These are phyloP conservation scores for Melanitta fusca DNA, from an alignment of 2,797 vertebrate genomes.

Conservation along the genomic window DNA sequence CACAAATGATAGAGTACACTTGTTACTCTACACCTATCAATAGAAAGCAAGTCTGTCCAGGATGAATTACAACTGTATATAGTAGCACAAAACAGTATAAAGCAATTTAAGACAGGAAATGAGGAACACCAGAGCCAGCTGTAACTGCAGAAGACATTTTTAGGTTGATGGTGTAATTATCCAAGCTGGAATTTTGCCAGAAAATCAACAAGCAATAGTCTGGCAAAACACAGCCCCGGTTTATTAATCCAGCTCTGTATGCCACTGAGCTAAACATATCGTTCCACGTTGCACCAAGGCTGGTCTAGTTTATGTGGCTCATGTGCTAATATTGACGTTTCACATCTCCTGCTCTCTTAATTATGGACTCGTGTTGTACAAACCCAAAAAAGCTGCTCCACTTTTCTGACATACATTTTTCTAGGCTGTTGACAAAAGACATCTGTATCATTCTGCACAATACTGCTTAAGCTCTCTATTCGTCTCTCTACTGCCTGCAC, in stretches of 20 bases:
- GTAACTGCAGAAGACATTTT: not conserved
- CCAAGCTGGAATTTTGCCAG: constrained; percentile 29
- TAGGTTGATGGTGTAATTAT: constrained; percentile 16
- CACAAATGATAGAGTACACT: not conserved
- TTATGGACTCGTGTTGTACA: not conserved
- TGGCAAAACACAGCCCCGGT: constrained; percentile 15
- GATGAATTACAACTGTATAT: not conserved
- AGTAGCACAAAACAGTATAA: accelerated
- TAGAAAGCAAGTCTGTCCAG: not conserved
- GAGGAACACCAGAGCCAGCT: not conserved
- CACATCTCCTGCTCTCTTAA: not conserved
- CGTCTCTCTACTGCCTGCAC: not conserved
- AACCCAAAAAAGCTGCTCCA: not conserved
- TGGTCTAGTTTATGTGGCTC: not conserved
- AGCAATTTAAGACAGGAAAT: not conserved
- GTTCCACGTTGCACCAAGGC: not conserved
- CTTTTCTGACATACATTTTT: constrained; percentile 7
- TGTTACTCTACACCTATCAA: not conserved
- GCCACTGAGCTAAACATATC: constrained; percentile 8
- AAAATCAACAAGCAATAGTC: not conserved
- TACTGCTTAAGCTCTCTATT: not conserved
- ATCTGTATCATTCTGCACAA: not conserved
- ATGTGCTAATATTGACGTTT: not conserved
- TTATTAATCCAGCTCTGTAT: constrained; percentile 44
- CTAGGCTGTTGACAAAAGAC: not conserved